Evolutionary conservation across 2,113 vertebrate species (phyloP), one percentile per base, ranked within the genome.

Genomic region (Labeo rohita): DNA sequence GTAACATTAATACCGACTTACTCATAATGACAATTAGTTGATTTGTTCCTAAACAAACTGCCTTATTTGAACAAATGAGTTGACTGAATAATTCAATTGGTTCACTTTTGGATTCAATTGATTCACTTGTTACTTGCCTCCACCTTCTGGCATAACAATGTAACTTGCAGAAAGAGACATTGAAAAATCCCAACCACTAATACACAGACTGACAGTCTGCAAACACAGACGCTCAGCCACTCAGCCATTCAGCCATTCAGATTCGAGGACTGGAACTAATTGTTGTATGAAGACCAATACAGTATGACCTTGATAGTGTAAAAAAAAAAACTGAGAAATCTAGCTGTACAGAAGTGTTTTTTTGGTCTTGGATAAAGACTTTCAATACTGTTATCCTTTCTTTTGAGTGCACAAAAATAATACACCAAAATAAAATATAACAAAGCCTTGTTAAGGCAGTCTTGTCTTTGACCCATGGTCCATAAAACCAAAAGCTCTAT

Each of bases 401-500:
- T 79, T 10, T 56, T 9, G 13, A 56, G 16, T 54, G 23, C 49
- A 28, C 74, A 39, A 7, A 78, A 34, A 78, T 21, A 78, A 39
- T 36, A 16, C 50, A 45, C 21, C 16, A 45, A 28, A 59, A 59
- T 28, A 80, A 47, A 80, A 65, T 28, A 28, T 28, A 65, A 80
- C 78, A 80, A 65, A 49, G 59, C 79, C 23, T 18, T 54, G 15
- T 77, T 49, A 49, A 28, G 43, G 43, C 59, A 80, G 79, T 12
- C 75, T 82, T 43, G 49, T 81, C 59, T 66, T 61, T 83, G 72
- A 88, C 84, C 78, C 50, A 28, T 34, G 23, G 78, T 83, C 73
- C 87, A 80, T 70, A 85, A 83, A 87, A 87, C 73, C 50, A 72
- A 84, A 63, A 6, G 65, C 61, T 83, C 63, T 87, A 81, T 75